Base-by-base conservation (phyloP, 2,113 vertebrate species). In the Thermophis baileyi region DNA sequence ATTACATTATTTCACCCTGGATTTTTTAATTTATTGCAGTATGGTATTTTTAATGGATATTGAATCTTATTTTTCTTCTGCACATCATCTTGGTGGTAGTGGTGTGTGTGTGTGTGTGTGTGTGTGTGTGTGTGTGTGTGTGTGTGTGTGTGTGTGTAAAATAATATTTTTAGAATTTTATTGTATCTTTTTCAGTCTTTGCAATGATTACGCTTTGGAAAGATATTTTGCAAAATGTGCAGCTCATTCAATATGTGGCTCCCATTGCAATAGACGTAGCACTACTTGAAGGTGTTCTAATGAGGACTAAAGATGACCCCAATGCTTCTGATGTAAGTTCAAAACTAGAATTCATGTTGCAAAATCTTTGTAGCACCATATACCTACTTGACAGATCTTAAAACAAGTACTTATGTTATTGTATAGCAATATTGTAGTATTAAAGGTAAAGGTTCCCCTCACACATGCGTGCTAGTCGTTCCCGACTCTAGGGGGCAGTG, bases 211-310 rank as follows among this genome's bases (percentile, higher is more conserved):
- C 93, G 10, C 54, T 54, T 27, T 98, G 98, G 95, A 96, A 96
- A 0, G 97, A 97, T n/a, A 57, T 98, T 74, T 93, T 99, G 95
- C 96, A 93, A 51, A 94, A 99, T 91, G 35, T 94, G 40, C 27
- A 94, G 91, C 96, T 98, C 89, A 89, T 99, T 4, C 94, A 94
- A 93, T 95, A 98, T 10, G 93, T 99, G 24, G 97, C 97, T 0
- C 90, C 91, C 22, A 95, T 97, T 44, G 99, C 99, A 0, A 98
- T 98, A 96, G 99, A 99, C 93, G 88, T 97, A 8, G 99, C 99
- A 1, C 96, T 99, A 30, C 97, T 98, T 16, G 97, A 98, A 5
- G 99, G 99, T 0, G 97, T 98, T 30, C 87, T 99, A 49, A 98
- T 99, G 98, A 98, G 99, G 93, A 98, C 98, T 35, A 95, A 98